phyloP scores from a whole-genome alignment of 2,113 vertebrate genomes.

The Barnardius zonarius region DNA sequence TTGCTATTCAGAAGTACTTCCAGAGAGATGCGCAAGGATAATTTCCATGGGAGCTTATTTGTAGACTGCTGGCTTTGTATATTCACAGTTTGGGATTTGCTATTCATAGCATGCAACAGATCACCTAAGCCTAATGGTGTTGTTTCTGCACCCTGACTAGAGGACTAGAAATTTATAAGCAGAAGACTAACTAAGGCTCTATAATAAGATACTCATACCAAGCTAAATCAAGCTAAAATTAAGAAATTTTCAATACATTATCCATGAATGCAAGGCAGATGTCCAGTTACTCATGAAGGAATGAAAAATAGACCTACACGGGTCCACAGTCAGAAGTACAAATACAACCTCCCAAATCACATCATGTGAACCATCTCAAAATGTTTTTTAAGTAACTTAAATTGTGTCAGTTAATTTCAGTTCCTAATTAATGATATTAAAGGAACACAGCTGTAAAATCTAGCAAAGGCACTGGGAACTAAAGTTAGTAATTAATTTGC shows the following conservation, averaged over 20 bases:
- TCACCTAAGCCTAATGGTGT: background rate
- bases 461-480: background rate
- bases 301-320: background rate
- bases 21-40: background rate
- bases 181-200: background rate
- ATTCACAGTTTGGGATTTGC: background rate
- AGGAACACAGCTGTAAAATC: background rate
- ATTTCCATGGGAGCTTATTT: background rate
- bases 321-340: background rate
- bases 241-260: background rate
- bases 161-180: background rate
- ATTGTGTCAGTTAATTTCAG: background rate
- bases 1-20: background rate
- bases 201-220: background rate
- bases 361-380: background rate
- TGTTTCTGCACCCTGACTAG: background rate
- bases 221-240: background rate
- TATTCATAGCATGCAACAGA: background rate
- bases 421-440: background rate
- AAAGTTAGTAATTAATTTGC: background rate
- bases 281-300: background rate
- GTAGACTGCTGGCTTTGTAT: background rate
- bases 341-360: background rate
- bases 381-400: background rate
- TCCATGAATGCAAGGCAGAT: background rate